A percentile compares a stretch with the other conserved stretches of the same genome.
phyloP scores from a whole-genome alignment of 2,113 vertebrate genomes.

The Spizaetus ornatus region DNA sequence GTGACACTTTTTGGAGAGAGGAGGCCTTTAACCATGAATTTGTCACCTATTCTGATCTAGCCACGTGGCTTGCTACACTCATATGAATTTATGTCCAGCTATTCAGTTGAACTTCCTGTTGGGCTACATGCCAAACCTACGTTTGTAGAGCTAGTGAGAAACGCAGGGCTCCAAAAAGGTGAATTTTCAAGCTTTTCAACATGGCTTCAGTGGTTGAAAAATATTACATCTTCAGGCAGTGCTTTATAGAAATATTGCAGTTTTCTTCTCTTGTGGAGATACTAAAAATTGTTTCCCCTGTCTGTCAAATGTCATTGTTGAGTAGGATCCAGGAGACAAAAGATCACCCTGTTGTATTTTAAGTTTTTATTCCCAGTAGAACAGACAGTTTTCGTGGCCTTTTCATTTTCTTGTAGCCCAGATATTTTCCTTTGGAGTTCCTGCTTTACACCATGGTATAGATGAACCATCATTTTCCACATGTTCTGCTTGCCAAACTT shows the following conservation, averaged over 20 bases:
- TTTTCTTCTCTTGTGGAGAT: neutral
- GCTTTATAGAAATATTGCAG: neutral
- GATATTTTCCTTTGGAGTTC: slow-evolving; percentile 10
- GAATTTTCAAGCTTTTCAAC: neutral
- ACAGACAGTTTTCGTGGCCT: neutral
- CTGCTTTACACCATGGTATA: neutral
- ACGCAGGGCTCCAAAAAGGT: neutral
- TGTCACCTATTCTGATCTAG: neutral
- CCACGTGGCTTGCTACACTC: neutral
- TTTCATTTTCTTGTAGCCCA: neutral
- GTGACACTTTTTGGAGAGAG: neutral
- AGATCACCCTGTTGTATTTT: neutral
- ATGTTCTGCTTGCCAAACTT: neutral
- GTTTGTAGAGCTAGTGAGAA: neutral
- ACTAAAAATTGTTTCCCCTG: neutral
- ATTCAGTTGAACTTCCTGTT: neutral
- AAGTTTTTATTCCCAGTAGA: neutral
- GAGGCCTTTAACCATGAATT: neutral
- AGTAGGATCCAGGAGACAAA: neutral
- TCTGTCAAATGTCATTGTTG: neutral
- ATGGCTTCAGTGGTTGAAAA: neutral
- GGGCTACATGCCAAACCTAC: neutral
- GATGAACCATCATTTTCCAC: slow-evolving; percentile 18
- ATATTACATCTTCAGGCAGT: neutral
- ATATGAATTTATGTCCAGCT: neutral